Base-by-base conservation (phyloP, 1,140 invertebrate genomes). In the Antheraea pernyi region DNA sequence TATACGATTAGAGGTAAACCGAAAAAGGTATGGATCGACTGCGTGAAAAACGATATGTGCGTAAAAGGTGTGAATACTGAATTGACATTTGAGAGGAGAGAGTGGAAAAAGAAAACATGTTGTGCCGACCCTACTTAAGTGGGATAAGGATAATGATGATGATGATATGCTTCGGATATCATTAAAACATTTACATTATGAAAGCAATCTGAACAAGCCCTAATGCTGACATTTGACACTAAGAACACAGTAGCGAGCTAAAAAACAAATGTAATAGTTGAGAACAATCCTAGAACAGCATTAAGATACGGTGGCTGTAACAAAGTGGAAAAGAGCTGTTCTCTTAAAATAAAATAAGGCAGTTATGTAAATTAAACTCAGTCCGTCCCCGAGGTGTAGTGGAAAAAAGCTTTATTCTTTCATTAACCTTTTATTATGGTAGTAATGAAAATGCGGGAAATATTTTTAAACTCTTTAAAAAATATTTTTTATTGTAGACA, bases 331-430 rank as follows among this genome's bases (percentile, higher is more conserved):
- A 69, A 67, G 46, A 53, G 46, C 72, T 71, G 69, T 16, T 61
- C 71, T 77, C 75, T 81, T 79, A 85, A 65, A 84, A 84, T 80
- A 74, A 81, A 79, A 77, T 79, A 83, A 85, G 80, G 78, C 74
- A 78, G 80, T 82, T 86, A 86, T 85, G 81, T 81, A 85, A 86
- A 86, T 85, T 75, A 78, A 3, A 65, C 39, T 74, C 59, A 70
- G 72, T 69, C 64, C 67, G 73, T 69, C 69, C 72, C 70, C 65
- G 63, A 68, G 72, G 70, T 74, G 70, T 71, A 65, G 59, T 79
- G 69, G 74, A 76, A 78, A 83, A 80, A 83, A 81, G 63, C 74
- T 81, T 81, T 83, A 77, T 81, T 76, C 71, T 59, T 67, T 53
- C 22, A 62, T 73, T 75, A 82, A 71, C 61, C 61, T 18, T 36